Evolutionary conservation across 2,797 vertebrate genomes (phyloP), one percentile per base, ranked within the genome.

Genomic region (Xenentodon cancila): DNA sequence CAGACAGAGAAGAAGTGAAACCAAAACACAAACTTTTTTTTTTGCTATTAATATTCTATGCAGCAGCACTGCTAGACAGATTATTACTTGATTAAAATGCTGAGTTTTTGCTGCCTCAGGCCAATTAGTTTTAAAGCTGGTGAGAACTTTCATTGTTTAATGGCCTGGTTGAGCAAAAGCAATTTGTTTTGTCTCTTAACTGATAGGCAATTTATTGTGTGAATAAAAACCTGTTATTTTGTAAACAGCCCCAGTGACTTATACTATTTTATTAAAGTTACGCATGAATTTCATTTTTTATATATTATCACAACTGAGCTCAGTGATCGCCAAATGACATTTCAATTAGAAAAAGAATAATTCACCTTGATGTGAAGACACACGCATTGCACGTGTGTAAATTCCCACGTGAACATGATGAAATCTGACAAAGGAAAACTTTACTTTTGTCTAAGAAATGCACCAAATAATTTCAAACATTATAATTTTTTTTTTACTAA

Each of bases 71-170:
- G 22, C 66, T 7, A 25, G 18, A 60, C 47, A 64, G 59, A 63
- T 72, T 56, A 70, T 62, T 56, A 47, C 54, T 66, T 68, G 51
- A 77, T 75, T 63, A 48, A 67, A 75, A 71, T 30, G 72, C 51
- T 60, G n/a, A 65, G 46, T 34, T 57, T 58, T 17, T 25, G 9
- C 51, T 83, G 60, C 68, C 63, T 60, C 12, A 9, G 49, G 74
- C 48, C 19, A 57, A 32, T 71, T 59, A 57, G 42, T 65, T 54
- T 65, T 11, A 60, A 20, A 54, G 30, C 40, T 50, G 16, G 12
- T 0, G 2, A 59, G 6, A 18, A 37, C 19, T 73, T 65, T 53
- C 12, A 64, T 25, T 48, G 18, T 74, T 65, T 65, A 70, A 72
- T 69, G 34, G 34, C 27, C 42, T n/a, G 37, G 42, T 58, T 64